Conservation (phyloP, 2,888 invertebrate genomes). For the Xestobium rufovillosum region DNA sequence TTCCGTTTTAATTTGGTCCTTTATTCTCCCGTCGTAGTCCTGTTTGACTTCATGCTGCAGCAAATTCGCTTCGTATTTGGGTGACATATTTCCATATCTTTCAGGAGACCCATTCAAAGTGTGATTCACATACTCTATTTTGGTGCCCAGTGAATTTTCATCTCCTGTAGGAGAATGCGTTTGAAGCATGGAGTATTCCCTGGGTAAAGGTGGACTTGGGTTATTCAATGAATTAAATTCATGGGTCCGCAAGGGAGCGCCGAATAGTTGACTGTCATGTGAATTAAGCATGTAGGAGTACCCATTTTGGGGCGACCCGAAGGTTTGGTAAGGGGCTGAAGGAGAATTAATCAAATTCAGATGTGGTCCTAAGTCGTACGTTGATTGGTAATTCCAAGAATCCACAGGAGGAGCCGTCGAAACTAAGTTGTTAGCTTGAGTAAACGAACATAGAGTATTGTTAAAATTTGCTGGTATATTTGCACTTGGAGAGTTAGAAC, state of each 20-base stretch:
- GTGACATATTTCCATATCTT: constrained; percentile 54
- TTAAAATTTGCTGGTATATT: constrained; percentile 45
- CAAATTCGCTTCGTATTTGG: constrained; percentile 52
- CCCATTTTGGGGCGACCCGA: constrained; percentile 53
- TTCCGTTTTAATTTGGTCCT: constrained; percentile 38
- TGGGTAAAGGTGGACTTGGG: constrained; percentile 57
- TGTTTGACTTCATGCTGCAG: constrained; percentile 46
- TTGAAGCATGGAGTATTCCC: constrained; percentile 60
- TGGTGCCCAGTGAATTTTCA: constrained; percentile 41
- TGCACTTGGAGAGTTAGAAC: constrained; percentile 61
- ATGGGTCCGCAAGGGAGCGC: constrained; percentile 54
- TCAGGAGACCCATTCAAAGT: constrained; percentile 44
- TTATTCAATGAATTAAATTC: constrained; percentile 50
- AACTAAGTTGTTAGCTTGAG: constrained; percentile 44
- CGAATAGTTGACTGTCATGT: constrained; percentile 65
- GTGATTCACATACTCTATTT: constrained; percentile 44
- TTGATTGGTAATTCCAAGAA: constrained; percentile 67
- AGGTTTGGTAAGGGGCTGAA: constrained; percentile 52
- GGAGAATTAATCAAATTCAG: constrained; percentile 65
- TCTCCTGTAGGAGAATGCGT: constrained; percentile 51
- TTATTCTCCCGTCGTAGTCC: constrained; percentile 40
- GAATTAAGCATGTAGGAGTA: constrained; percentile 59
- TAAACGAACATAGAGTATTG: constrained; percentile 50
- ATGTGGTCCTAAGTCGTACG: constrained; percentile 71
- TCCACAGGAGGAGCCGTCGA: constrained; percentile 56